Evolutionary conservation across 2,888 invertebrate genomes (phyloP), one percentile per base, ranked within the genome.

Genomic region (Anticlea derivata): DNA sequence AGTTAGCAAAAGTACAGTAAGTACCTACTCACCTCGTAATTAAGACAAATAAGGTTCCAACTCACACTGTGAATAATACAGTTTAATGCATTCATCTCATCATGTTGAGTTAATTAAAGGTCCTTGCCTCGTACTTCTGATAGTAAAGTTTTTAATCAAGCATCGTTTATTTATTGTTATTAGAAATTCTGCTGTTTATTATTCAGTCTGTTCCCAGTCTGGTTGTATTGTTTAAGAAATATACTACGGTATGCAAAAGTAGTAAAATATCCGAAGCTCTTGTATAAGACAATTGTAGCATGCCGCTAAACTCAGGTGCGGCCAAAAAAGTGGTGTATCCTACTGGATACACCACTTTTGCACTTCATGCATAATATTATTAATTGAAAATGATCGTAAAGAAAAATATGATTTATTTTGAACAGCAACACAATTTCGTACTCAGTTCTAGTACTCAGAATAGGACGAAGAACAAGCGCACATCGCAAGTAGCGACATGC

Each of bases 201-300:
- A 77, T 71, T 68, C 72, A 70, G 66, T 75, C 66, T 68, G 73
- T 69, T 70, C 61, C 50, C 58, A 64, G 73, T 73, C 76, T 75
- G 71, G 72, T 70, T 70, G 58, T 71, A 73, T 78, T 79, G 76
- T 79, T 80, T 74, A 70, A 74, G 70, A 62, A 59, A 68, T 70
- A 78, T 75, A 75, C 78, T 33, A 31, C 23, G 7, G 10, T 75
- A 83, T 84, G 82, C 82, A 84, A 84, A 86, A 80, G 61, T 66
- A 54, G 58, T 64, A 49, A 66, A 64, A 70, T 66, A 72, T 68
- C 69, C 70, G 71, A 35, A 31, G 46, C 11, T 39, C 17, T 51
- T 51, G 30, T 7, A 50, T 10, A 50, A 11, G 31, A 49, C 6
- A n/a, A 24, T 11, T 7, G 13, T 17, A 30, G 10, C 12, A 17